Conservation (phyloP, 2,113 vertebrate genomes). For the Aegotheles bennettii region DNA sequence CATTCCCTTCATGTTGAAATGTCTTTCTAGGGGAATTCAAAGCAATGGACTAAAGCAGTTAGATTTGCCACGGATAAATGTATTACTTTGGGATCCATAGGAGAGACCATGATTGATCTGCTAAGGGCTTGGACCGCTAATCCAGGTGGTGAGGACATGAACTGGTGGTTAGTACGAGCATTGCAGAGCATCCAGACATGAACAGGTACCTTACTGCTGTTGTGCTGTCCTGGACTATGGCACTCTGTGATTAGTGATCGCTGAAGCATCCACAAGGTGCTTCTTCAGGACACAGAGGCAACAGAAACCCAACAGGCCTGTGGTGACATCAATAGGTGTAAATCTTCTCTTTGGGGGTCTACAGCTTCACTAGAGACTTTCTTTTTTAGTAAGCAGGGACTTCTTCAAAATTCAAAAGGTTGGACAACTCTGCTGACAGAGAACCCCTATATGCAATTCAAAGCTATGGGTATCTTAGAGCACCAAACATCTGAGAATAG, state of each 20-base stretch:
- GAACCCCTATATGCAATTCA: background rate
- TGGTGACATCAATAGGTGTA: background rate
- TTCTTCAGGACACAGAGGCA: background rate
- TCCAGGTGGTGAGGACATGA: background rate
- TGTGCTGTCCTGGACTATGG: accelerated
- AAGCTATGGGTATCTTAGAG: background rate
- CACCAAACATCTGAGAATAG: background rate
- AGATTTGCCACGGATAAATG: background rate
- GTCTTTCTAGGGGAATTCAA: background rate
- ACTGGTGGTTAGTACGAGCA: accelerated
- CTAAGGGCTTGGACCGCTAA: background rate
- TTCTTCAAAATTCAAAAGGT: background rate
- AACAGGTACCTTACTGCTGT: background rate
- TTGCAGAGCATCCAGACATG: background rate
- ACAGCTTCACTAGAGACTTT: background rate
- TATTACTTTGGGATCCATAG: background rate
- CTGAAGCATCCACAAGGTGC: background rate
- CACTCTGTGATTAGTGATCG: background rate
- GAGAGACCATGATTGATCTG: background rate
- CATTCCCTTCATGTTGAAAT: background rate
- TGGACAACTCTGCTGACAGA: background rate
- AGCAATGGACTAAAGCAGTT: background rate
- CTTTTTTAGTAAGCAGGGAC: background rate
- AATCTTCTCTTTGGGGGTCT: background rate
- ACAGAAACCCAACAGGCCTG: background rate